These are phyloP conservation scores for Hippoglossus hippoglossus DNA, from an alignment of 2,797 vertebrate species.

Conservation along the genomic window DNA sequence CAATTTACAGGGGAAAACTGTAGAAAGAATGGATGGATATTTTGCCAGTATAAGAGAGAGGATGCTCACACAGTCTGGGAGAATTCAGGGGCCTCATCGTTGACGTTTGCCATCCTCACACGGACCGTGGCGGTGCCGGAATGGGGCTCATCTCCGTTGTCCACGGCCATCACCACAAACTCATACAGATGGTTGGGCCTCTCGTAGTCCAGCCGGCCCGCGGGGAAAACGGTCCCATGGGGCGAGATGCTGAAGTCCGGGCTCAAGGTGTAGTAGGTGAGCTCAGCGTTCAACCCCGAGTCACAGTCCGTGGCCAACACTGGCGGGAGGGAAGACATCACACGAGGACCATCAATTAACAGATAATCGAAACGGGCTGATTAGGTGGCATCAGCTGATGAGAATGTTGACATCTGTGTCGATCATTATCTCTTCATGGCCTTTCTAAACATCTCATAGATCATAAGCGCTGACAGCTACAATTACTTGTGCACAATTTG, in stretches of 20 bases:
- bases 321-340: slow-evolving; percentile 57
- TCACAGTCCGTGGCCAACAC: slow-evolving; percentile 92
- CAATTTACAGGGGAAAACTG: no score
- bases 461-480: slow-evolving; percentile 68
- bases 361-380: slow-evolving; percentile 57
- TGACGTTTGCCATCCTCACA: slow-evolving; percentile 90
- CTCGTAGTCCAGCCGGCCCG: slow-evolving; percentile 88
- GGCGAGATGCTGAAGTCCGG: slow-evolving; percentile 90
- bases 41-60: not conserved
- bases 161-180: slow-evolving; percentile 91
- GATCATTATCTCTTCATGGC: slow-evolving; percentile 71
- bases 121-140: slow-evolving; percentile 91
- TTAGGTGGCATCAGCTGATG: slow-evolving; percentile 62
- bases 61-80: slow-evolving; percentile 87
- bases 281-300: slow-evolving; percentile 88
- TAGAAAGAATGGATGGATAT: not conserved
- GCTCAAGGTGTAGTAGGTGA: slow-evolving; percentile 90
- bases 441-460: slow-evolving; percentile 73
- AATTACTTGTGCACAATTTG: slow-evolving; percentile 58
- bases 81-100: slow-evolving; percentile 91
- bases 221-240: slow-evolving; percentile 89
- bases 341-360: slow-evolving; percentile 57
- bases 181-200: slow-evolving; percentile 90
- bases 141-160: slow-evolving; percentile 86
- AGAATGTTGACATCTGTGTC: slow-evolving; percentile 73